Base-by-base conservation (phyloP, 2,888 invertebrate species). In the Tachina fera region DNA sequence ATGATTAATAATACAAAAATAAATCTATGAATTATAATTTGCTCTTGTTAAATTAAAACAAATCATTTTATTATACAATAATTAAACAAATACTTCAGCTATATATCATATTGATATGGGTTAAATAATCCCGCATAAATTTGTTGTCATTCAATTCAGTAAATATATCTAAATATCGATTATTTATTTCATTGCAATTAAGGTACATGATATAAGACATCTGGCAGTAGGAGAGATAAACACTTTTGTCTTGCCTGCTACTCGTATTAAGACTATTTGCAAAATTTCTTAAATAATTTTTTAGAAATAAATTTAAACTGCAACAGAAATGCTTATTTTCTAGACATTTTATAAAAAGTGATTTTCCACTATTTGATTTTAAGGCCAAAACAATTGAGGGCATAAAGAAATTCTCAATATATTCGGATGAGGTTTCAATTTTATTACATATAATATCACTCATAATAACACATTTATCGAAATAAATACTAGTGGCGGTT, bases 401-500 rank as follows among this genome's bases (percentile, higher is more conserved):
- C 10, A 84, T 70, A 16, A 84, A 84, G 9, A 58, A 63, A 43
- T 70, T 47, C 11, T 9, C n/a, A n/a, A 70, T 14, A 19, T 11
- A 22, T 6, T 49, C 70, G 13, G 8, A 11, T 0, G 68, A 56
- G 11, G 43, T 79, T 19, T 56, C 47, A 1, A 84, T 74, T 63
- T 56, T 56, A 14, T 51, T 68, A 58, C 83, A 84, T 41, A 84
- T 79, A 19, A 63, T 9, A 49, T 84, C 83, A 56, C 11, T 41
- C 9, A 84, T 0, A 45, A 84, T 75, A 43, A 39, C n/a, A 41
- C 68, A 79, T 11, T 74, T 79, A 13, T 56, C 43, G 39, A 79
- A 84, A 75, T 70, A 84, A 56, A 84, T 79, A 65, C 83, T 84
- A 22, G 9, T 51, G 14, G 47, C 5, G 2, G 68, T 10, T 70